Percentiles rank a stretch among this genome's conserved stretches.
Evolutionary conservation across 2,888 invertebrate species (phyloP).

Genomic region (Sinotaia quadrata): DNA sequence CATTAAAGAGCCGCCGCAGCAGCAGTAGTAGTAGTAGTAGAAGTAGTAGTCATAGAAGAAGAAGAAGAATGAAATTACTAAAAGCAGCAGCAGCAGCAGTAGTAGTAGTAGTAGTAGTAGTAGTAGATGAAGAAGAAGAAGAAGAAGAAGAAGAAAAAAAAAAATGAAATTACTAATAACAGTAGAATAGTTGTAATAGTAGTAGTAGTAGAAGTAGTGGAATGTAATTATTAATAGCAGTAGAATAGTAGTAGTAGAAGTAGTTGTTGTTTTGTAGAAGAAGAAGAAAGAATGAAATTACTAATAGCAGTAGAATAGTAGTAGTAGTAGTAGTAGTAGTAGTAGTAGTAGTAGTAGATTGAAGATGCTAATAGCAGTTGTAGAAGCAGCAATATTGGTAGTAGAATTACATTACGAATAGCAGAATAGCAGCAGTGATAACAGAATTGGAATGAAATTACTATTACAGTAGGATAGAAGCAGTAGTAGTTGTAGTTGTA

Average conservation of each 20-base stretch:
- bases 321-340: background rate
- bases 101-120: background rate
- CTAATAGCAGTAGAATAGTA: too few relatives aligned
- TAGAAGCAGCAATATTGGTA: background rate
- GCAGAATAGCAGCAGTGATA: background rate
- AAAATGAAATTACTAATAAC: background rate
- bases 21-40: constrained; percentile 1
- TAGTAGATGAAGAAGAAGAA: background rate
- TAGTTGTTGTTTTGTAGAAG: background rate
- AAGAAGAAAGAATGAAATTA: background rate
- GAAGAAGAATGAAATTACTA: background rate
- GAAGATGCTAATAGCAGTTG: background rate
- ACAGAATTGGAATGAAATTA: background rate
- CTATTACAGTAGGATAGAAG: background rate
- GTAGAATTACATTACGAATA: background rate
- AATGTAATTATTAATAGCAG: background rate
- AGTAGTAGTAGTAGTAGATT: background rate
- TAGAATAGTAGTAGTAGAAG: too few relatives aligned
- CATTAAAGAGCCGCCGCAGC: background rate
- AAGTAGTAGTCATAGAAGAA: background rate
- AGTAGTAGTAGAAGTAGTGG: background rate
- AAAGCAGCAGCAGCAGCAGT: background rate
- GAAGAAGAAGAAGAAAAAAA: background rate
- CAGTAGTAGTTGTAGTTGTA: background rate
- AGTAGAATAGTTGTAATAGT: too few relatives aligned